Evolutionary conservation across 2,113 vertebrate genomes (phyloP), one percentile per base, ranked within the genome.

Genomic region (Vulpes lagopus): DNA sequence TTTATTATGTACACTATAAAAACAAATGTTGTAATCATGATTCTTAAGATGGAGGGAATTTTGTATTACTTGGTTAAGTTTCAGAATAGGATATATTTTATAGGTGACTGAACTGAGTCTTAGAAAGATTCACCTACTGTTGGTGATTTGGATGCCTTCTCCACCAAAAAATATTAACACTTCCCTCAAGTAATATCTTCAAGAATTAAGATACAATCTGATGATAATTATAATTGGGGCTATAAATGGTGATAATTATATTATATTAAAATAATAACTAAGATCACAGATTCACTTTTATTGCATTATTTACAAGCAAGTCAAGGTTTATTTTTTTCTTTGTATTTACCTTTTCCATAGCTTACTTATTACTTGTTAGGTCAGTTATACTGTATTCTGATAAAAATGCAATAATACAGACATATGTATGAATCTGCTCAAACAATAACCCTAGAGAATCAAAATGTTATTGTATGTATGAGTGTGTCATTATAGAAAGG

Each of bases 401-500:
- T 97, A 89, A 93, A 96, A 98, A 88, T 94, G 57, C 38, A 27
- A 8, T 60, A 76, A 69, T 82, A 25, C 15, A 81, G 17, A 59
- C 51, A 94, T 62, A 89, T 49, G 38, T 49, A 25, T 93, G 74
- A 95, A 76, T 98, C 96, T 79, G 51, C 55, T 97, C 62, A 86
- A 94, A 97, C 57, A 97, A 49, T 81, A 80, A 4, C 90, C 94
- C 94, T 35, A 91, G 93, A 67, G 59, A 95, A 93, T 49, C 88
- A 95, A 89, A 96, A 64, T 71, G 60, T 91, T 85, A 60, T 89
- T 96, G 67, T 23, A 0, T 22, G 3, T 83, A 59, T 0, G 0
- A 96, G 65, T 95, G 60, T 78, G 30, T 38, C 89, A 20, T 81
- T 81, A 23, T 95, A 91, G 87, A 79, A 65, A 82, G 92, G 90